Evolutionary conservation across 1,140 invertebrate genomes (phyloP), one percentile per base, ranked within the genome.

Genomic region (Capitella teleta): DNA sequence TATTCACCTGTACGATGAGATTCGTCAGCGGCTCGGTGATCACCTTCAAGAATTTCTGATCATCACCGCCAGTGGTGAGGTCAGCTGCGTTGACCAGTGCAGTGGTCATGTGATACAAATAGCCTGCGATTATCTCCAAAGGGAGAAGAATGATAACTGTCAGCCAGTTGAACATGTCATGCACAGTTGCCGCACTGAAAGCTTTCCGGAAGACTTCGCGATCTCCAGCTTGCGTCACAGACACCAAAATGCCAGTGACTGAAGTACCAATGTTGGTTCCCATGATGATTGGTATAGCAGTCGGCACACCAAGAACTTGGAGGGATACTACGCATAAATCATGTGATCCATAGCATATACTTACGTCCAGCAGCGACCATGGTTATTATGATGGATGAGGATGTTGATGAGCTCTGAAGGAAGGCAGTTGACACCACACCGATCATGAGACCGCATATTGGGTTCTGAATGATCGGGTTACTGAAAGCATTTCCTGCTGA

Each of bases 231-330:
- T 68, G 65, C 2, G 54, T 59, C 10, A 80, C 54, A 3, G 77
- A 75, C 6, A 80, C 78, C 10, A 80, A 69, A 2, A 78, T 80
- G 56, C 79, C 80, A 38, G 79, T 80, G 2, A 81, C 72, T 1
- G 76, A 77, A 0, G 79, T 80, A 4, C 79, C 79, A 40, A 80
- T 77, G 60, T 80, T 80, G 28, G 79, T 74, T 0, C 79, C 79
- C 76, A 80, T 79, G 26, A 81, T 68, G 49, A 80, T 77, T 2
- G 78, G 77, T 28, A 81, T 76, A 2, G 78, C 76, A 18, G 66
- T 58, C 16, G 63, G 51, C 0, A 80, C 77, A 2, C 64, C 59
- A 34, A 80, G 49, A 5, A 66, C 66, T 68, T 55, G 0, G 57
- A 6, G n/a, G 25, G 25, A 14, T 19, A 16, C n/a, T n/a, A n/a